phyloP scores from a whole-genome alignment of 1,140 invertebrate genomes.

The Macrobrachium rosenbergii region DNA sequence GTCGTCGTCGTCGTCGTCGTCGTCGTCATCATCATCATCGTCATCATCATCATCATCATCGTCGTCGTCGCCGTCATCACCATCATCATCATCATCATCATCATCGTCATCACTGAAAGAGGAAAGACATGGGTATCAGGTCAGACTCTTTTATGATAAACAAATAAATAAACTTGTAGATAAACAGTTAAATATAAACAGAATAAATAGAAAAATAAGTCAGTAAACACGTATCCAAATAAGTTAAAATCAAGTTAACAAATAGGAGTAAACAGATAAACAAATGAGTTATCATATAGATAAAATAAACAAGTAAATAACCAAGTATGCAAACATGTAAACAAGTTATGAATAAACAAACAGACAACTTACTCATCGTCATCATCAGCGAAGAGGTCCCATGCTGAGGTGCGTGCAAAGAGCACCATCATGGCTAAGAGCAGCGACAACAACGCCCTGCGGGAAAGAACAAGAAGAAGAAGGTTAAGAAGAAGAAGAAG shows the following conservation, averaged over 20 bases:
- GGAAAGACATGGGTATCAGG: neutral
- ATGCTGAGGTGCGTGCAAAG: slow-evolving; percentile 62
- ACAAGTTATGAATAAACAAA: too few species aligned
- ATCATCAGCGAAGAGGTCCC: slow-evolving; percentile 58
- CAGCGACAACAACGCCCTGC: slow-evolving; percentile 60
- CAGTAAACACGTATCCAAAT: too few species aligned
- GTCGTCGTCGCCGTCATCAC: slow-evolving; percentile 28
- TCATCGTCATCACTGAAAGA: slow-evolving; percentile 53
- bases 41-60: slow-evolving; percentile 56
- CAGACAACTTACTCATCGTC: slow-evolving; percentile 43
- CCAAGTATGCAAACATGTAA: too few species aligned
- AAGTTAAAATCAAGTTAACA: too few species aligned
- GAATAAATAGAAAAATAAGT: too few species aligned
- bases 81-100: slow-evolving; percentile 48
- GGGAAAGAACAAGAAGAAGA: neutral
- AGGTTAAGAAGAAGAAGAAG: neutral
- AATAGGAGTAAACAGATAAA: too few species aligned
- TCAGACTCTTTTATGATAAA: too few species aligned
- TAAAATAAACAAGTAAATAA: neutral
- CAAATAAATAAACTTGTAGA: too few species aligned
- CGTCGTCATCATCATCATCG: slow-evolving; percentile 40
- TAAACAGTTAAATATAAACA: too few species aligned
- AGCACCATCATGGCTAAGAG: slow-evolving; percentile 63
- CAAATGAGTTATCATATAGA: too few species aligned
- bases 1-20: slow-evolving; percentile 49